phyloP scores from a whole-genome alignment of 2,888 invertebrate species.

The Antitype chi region DNA sequence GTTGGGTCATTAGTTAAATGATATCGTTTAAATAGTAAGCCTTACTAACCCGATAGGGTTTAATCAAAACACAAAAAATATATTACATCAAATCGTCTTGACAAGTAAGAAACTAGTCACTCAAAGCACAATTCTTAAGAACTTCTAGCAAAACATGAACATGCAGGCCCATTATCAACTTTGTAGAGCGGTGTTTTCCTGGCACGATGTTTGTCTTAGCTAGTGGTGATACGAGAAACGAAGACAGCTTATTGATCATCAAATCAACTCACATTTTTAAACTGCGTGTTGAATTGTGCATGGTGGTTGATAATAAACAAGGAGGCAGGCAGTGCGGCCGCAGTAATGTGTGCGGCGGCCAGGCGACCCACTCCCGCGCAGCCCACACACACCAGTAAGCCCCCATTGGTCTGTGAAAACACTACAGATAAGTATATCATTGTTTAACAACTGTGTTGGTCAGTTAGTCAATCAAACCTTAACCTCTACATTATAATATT shows the following conservation, averaged over 20 bases:
- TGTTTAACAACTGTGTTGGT: not conserved
- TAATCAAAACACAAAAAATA: not conserved
- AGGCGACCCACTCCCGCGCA: constrained; percentile 95
- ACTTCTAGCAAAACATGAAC: not conserved
- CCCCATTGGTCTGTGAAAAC: constrained; percentile 79
- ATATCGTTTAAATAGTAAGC: not conserved
- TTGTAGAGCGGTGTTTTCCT: not conserved
- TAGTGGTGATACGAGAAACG: not conserved
- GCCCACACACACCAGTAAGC: constrained; percentile 93
- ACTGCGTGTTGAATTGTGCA: constrained; percentile 93
- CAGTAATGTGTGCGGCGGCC: constrained; percentile 94
- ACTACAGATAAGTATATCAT: not conserved
- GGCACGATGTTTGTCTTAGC: not conserved
- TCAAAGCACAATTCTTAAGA: not conserved
- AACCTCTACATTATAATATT: not conserved
- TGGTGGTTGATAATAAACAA: constrained; percentile 81
- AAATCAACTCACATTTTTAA: constrained; percentile 92
- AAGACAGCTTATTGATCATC: not conserved
- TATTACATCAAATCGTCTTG: not conserved
- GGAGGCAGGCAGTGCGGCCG: constrained; percentile 93
- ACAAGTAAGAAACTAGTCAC: not conserved
- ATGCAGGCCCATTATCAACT: not conserved
- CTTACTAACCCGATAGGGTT: not conserved
- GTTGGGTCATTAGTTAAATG: not conserved
- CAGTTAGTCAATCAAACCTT: not conserved